Evolutionary conservation across 2,888 invertebrate species (phyloP).

Genomic region (Encarsia formosa): DNA sequence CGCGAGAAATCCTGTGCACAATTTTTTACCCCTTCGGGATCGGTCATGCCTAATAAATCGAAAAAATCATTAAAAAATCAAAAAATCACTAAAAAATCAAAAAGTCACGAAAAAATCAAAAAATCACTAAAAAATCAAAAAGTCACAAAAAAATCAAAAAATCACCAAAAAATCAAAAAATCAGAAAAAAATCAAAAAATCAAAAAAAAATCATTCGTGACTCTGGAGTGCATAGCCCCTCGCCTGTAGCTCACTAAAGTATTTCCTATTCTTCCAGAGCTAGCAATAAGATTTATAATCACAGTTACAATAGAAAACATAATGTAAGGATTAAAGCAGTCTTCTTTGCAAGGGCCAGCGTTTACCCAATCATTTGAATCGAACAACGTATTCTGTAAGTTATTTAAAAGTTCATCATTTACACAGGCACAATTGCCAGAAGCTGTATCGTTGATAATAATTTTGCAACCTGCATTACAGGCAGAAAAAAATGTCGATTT

Average conservation of each 20-base stretch:
- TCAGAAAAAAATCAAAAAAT: too few relatives aligned
- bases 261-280: constrained; percentile 66
- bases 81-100: too few relatives aligned
- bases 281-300: constrained; percentile 59
- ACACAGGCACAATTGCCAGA: constrained; percentile 44
- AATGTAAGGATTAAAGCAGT: constrained; percentile 48
- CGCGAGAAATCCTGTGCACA: too few relatives aligned
- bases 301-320: constrained; percentile 54
- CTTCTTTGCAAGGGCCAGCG: constrained; percentile 46
- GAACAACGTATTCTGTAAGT: background rate
- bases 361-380: constrained; percentile 32
- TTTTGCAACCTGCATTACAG: constrained; percentile 68
- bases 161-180: too few relatives aligned
- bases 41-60: too few relatives aligned
- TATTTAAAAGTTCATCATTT: background rate
- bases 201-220: too few relatives aligned
- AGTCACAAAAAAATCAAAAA: too few relatives aligned
- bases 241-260: constrained; percentile 65
- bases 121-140: too few relatives aligned
- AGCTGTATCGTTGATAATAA: constrained; percentile 40
- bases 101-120: too few relatives aligned
- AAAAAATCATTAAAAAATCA: too few relatives aligned
- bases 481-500: constrained; percentile 66
- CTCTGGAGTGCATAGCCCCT: too few relatives aligned
- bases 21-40: too few relatives aligned